phyloP scores from a whole-genome alignment of 2,113 vertebrate genomes.

The Mandrillus leucophaeus region DNA sequence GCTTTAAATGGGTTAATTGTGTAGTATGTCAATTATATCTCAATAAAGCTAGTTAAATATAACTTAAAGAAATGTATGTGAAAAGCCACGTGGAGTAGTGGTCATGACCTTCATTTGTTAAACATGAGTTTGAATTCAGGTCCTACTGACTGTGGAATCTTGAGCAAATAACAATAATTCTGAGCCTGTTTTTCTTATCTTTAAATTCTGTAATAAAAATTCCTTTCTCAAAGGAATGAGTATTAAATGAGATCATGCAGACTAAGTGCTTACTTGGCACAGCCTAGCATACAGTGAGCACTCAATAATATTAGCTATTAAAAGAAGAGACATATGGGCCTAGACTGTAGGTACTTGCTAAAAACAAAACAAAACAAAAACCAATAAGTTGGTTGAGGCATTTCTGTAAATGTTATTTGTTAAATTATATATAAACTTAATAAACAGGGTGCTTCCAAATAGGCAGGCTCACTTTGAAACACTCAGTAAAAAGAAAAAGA shows the following conservation, averaged over 20 bases:
- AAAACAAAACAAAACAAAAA: not conserved
- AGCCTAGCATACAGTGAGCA: not conserved
- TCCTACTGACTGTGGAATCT: not conserved
- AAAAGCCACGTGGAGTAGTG: not conserved
- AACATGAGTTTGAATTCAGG: not conserved
- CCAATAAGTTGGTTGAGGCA: not conserved
- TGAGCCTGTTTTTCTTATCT: not conserved
- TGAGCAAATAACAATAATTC: not conserved
- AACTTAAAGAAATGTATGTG: not conserved
- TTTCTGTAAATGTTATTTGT: not conserved
- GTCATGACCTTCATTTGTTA: not conserved
- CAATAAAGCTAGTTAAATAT: not conserved
- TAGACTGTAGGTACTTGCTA: not conserved
- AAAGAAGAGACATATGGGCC: not conserved
- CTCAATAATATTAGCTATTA: not conserved
- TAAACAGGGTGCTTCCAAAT: not conserved
- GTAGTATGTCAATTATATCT: not conserved
- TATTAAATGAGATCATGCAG: not conserved
- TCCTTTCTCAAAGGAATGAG: not conserved
- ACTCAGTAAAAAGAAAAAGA: not conserved
- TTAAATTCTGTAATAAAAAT: conserved; percentile 7
- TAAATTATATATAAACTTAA: not conserved
- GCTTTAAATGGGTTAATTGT: not conserved
- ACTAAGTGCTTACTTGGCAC: not conserved
- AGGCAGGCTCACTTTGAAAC: not conserved